phyloP scores from a whole-genome alignment of 2,797 vertebrate species.

The Nannoperca australis region DNA sequence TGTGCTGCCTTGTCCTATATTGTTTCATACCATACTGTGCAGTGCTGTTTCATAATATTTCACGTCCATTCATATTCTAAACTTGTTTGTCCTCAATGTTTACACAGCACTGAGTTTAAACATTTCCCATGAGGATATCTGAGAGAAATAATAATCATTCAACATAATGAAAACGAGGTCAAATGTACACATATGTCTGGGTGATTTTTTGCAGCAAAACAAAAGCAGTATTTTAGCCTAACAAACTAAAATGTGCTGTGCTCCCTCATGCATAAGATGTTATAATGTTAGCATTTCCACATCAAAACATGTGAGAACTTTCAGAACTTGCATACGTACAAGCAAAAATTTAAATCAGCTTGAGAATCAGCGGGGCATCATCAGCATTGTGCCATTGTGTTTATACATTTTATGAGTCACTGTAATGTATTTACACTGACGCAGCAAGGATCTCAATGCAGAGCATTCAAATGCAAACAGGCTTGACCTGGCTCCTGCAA shows the following conservation, averaged over 20 bases:
- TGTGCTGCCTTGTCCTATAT: not conserved
- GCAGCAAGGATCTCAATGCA: not conserved
- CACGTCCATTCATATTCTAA: not conserved
- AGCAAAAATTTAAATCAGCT: not conserved
- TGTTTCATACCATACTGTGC: not conserved
- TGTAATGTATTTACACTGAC: not conserved
- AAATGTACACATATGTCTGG: not conserved
- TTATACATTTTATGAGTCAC: not conserved
- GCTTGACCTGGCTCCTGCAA: conserved; percentile 1
- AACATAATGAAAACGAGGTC: not conserved
- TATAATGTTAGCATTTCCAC: not conserved
- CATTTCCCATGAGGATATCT: not conserved
- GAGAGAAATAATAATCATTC: not conserved
- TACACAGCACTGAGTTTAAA: not conserved
- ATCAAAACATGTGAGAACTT: not conserved
- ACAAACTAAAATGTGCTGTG: not conserved
- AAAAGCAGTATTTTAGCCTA: not conserved
- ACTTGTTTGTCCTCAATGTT: not conserved
- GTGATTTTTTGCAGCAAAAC: not conserved
- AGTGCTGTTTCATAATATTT: not conserved
- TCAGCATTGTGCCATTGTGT: not conserved
- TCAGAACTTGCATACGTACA: not conserved
- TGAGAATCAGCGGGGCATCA: not conserved
- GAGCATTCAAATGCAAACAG: not conserved
- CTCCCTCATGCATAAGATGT: not conserved